phyloP scores from a whole-genome alignment of 2,888 invertebrate species.

The Napeogenes inachia region DNA sequence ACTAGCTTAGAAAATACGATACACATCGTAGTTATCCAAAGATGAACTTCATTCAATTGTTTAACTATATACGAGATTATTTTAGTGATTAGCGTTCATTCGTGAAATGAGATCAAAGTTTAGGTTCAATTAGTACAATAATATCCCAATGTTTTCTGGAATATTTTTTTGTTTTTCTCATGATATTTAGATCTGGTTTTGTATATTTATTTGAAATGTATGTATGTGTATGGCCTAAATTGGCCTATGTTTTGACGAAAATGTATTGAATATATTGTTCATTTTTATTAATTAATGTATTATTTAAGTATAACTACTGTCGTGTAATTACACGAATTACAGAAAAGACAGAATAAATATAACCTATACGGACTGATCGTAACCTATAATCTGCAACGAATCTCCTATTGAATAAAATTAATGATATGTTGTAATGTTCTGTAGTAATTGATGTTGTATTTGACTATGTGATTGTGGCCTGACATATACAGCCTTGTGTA shows the following conservation, averaged over 20 bases:
- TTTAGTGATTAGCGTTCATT: not conserved
- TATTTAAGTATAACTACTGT: slow-evolving; percentile 6
- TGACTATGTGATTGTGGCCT: not conserved
- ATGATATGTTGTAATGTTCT: slow-evolving; percentile 9
- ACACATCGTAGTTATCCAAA: slow-evolving; percentile 20
- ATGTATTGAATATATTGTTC: no score
- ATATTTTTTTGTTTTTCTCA: no score
- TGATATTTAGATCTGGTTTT: no score
- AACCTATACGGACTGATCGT: slow-evolving; percentile 40
- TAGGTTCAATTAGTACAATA: no score
- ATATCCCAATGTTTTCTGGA: not conserved
- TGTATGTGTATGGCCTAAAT: no score
- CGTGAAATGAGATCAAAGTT: not conserved
- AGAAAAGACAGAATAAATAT: slow-evolving; percentile 9
- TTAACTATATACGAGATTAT: not conserved
- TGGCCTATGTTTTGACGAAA: no score
- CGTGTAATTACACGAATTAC: not conserved
- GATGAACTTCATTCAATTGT: slow-evolving; percentile 18
- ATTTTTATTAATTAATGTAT: not conserved
- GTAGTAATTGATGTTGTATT: not conserved
- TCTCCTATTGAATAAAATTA: slow-evolving; percentile 30
- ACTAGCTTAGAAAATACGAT: slow-evolving; percentile 26
- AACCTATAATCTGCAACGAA: slow-evolving; percentile 48
- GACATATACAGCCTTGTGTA: not conserved
- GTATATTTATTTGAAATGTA: no score